Base-by-base conservation (phyloP, 2,888 invertebrate species). In the Spodoptera littoralis region DNA sequence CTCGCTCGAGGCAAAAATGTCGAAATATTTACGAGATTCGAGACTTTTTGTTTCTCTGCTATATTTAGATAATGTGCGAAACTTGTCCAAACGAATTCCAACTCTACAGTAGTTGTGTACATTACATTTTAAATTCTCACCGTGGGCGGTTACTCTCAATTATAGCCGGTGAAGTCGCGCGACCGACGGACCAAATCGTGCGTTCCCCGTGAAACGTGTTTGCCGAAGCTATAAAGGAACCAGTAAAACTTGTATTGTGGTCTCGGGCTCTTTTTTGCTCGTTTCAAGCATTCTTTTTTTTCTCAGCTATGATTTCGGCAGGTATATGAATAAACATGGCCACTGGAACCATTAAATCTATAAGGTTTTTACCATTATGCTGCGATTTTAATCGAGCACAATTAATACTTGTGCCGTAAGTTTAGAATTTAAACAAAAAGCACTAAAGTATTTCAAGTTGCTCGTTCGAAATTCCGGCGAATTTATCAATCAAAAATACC, bases 1-100 rank as follows among this genome's bases (percentile, higher is more conserved):
- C 81, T 86, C 77, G 88, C 87, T 83, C 73, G 84, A 82, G 82
- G 90, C 88, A 85, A 88, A 90, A 89, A 90, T 90, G 88, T 87
- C 88, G 89, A 90, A 92, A 90, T 91, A 86, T 91, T 92, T 90
- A 92, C 88, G 86, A 89, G 88, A 84, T 85, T 82, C 77, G 72
- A 85, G 82, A 84, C 87, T 88, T 92, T 91, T 91, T 90, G 87
- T 87, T 88, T 88, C 82, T 80, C 73, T 82, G 81, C 85, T 87
- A 87, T 86, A 89, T 88, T 88, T 85, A 86, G 84, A 77, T 81
- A 84, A 83, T 82, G 76, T 83, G 82, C 81, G 65, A 81, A 82
- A 76, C 73, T 82, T 70, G 65, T 66, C 54, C 87, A 84, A 80
- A 78, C 82, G 76, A 92, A 81, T 84, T 82, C 84, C 70, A 79